phyloP scores from a whole-genome alignment of 2,888 invertebrate species.

The Lasioglossum pauxillum region DNA sequence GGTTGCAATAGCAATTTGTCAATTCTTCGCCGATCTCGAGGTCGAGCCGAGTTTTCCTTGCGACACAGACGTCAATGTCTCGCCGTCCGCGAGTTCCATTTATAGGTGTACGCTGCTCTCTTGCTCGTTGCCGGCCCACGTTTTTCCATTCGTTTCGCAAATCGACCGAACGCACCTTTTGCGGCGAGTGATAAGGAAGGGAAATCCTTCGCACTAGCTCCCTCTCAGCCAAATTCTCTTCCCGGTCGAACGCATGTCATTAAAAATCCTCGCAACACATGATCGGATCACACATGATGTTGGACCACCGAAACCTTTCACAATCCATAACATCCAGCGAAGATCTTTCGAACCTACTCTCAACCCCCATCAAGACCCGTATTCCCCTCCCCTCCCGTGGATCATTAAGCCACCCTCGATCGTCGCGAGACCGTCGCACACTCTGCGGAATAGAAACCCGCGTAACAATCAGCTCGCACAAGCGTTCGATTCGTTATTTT shows the following conservation, averaged over 20 bases:
- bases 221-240: background rate
- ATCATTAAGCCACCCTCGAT: constrained; percentile 11
- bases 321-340: background rate
- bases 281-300: background rate
- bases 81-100: constrained; percentile 60
- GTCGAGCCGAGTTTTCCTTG: background rate
- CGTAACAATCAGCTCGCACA: constrained; percentile 4
- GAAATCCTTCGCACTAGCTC: background rate
- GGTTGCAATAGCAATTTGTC: background rate
- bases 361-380: background rate
- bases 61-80: constrained; percentile 54
- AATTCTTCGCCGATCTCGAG: background rate
- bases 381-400: background rate
- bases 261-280: background rate
- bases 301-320: background rate
- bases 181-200: constrained; percentile 35
- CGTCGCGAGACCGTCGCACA: background rate
- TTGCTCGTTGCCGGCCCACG: constrained; percentile 61
- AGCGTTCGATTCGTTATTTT: constrained; percentile 41
- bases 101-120: constrained; percentile 62
- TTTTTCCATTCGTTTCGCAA: constrained; percentile 64
- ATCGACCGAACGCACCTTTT: constrained; percentile 59
- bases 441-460: background rate
- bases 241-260: background rate
- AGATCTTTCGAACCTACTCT: background rate